These are phyloP conservation scores for Torymus auratus DNA, from an alignment of 2,888 invertebrate species.

Conservation along the genomic window DNA sequence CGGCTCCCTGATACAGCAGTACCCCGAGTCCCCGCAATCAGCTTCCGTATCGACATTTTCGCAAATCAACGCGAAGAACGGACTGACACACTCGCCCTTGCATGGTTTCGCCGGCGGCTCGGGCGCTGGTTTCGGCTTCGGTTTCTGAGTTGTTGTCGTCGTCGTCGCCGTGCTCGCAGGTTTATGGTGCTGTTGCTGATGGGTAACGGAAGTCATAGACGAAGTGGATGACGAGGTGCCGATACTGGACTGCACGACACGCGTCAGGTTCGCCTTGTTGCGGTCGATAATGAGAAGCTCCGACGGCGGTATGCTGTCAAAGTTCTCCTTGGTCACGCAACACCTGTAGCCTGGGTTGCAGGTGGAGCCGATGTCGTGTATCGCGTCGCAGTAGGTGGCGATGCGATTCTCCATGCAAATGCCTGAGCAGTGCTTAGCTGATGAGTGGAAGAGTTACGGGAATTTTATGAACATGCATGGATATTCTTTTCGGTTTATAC, in stretches of 20 bases:
- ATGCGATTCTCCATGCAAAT: slow-evolving; percentile 90
- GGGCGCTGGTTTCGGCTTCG: slow-evolving; percentile 72
- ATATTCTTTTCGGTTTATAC: too few relatives aligned
- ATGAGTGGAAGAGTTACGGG: too few relatives aligned
- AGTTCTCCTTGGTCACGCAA: slow-evolving; percentile 88
- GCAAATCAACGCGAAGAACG: slow-evolving; percentile 89
- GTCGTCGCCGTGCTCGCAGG: slow-evolving; percentile 70
- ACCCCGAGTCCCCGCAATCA: slow-evolving; percentile 77
- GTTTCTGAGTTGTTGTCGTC: slow-evolving; percentile 67
- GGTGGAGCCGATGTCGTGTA: slow-evolving; percentile 84
- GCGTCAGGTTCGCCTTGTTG: slow-evolving; percentile 73
- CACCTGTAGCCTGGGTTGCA: slow-evolving; percentile 88
- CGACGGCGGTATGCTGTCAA: slow-evolving; percentile 84
- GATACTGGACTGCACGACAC: slow-evolving; percentile 61
- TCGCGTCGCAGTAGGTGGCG: slow-evolving; percentile 91
- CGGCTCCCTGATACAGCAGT: slow-evolving; percentile 86
- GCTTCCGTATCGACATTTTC: slow-evolving; percentile 90
- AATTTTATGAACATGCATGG: slow-evolving; percentile 59
- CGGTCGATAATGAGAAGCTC: slow-evolving; percentile 86
- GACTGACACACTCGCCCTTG: slow-evolving; percentile 90
- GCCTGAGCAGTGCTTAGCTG: slow-evolving; percentile 83
- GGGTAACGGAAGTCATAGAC: neutral
- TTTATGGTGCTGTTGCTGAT: too few relatives aligned
- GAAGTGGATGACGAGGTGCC: neutral
- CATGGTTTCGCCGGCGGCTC: slow-evolving; percentile 82